phyloP scores from a whole-genome alignment of 2,888 invertebrate genomes.

The Philereme transversata region DNA sequence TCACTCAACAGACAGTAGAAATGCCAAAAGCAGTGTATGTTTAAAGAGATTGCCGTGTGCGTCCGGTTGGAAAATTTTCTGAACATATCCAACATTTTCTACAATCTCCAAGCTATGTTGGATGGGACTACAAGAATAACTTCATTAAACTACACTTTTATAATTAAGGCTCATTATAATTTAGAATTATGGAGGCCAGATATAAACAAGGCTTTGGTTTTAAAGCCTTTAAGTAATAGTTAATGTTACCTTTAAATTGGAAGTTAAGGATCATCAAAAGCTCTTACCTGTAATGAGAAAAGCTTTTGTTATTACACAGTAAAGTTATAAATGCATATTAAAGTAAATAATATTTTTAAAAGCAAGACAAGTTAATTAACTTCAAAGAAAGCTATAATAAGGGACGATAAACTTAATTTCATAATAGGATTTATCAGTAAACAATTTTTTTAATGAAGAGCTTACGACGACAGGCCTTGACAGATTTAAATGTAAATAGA shows the following conservation, averaged over 20 bases:
- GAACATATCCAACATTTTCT: conserved; percentile 33
- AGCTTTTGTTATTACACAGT: conserved; percentile 18
- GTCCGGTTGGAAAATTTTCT: conserved; percentile 39
- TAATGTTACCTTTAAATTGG: conserved; percentile 43
- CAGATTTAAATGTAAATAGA: conserved; percentile 60
- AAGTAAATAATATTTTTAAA: conserved; percentile 1
- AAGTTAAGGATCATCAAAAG: conserved; percentile 16
- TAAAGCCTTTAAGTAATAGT: conserved; percentile 37
- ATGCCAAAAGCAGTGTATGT: conserved; percentile 49
- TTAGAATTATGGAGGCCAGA: conserved; percentile 38
- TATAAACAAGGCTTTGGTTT: conserved; percentile 45
- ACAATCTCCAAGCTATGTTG: conserved; percentile 16
- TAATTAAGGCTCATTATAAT: conserved; percentile 36
- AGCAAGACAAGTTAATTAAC: conserved; percentile 41
- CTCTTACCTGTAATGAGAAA: conserved; percentile 52
- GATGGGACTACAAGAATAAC: conserved; percentile 16
- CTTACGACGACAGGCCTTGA: conserved; percentile 45
- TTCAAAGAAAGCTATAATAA: conserved; percentile 37
- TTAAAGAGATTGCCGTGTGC: conserved; percentile 52
- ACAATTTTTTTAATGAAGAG: conserved; percentile 47
- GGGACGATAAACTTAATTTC: conserved; percentile 41
- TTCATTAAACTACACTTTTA: conserved; percentile 30
- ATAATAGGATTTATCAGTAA: conserved; percentile 49
- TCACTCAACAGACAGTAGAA: conserved; percentile 53
- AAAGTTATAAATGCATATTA: neutral